A percentile compares a stretch with the other conserved stretches of the same genome.
These are phyloP conservation scores for Apamea monoglypha DNA, from an alignment of 2,888 invertebrate species.

Conservation along the genomic window DNA sequence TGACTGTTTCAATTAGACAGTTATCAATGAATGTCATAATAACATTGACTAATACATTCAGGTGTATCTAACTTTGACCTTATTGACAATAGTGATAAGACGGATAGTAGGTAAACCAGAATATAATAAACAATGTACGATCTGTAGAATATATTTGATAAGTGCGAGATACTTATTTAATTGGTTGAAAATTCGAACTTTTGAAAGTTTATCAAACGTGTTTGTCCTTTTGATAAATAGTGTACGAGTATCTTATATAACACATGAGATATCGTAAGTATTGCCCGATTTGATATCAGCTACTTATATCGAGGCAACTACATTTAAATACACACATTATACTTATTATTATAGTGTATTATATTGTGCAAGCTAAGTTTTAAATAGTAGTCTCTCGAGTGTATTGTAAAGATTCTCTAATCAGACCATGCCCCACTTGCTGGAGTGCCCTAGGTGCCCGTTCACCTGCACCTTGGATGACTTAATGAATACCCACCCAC, in stretches of 20 bases:
- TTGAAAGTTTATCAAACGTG: constrained; percentile 55
- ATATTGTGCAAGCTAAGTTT: neutral
- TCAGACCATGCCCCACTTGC: too few species aligned
- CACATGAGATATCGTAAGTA: constrained; percentile 37
- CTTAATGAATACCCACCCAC: too few species aligned
- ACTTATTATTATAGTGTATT: neutral
- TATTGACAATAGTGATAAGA: constrained; percentile 57
- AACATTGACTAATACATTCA: constrained; percentile 60
- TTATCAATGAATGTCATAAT: constrained; percentile 61
- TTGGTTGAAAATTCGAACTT: constrained; percentile 59
- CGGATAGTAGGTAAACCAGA: constrained; percentile 30
- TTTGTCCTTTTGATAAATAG: constrained; percentile 54
- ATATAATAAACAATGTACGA: constrained; percentile 41
- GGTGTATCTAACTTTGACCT: constrained; percentile 62
- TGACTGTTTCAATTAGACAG: constrained; percentile 63
- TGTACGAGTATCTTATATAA: constrained; percentile 56
- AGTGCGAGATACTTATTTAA: constrained; percentile 38
- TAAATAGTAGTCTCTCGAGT: constrained; percentile 2
- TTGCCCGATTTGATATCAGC: constrained; percentile 51
- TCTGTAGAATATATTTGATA: constrained; percentile 42
- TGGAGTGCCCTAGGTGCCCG: too few species aligned
- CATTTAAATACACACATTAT: neutral
- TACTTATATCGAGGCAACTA: constrained; percentile 29
- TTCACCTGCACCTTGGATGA: too few species aligned
- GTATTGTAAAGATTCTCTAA: too few species aligned